phyloP scores from a whole-genome alignment of 2,113 vertebrate species.

The Glareola pratincola region DNA sequence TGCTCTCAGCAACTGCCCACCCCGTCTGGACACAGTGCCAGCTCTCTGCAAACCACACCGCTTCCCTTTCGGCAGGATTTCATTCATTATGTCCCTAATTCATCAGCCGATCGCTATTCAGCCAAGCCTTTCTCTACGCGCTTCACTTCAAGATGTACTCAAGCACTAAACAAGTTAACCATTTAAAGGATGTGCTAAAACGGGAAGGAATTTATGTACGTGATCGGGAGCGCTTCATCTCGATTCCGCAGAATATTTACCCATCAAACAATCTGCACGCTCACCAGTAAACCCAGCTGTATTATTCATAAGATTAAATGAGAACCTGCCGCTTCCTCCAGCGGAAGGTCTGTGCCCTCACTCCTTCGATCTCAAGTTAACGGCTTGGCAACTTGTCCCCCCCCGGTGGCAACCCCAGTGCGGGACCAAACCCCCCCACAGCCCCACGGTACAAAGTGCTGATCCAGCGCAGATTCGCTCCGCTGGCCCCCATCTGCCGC shows the following conservation, averaged over 20 bases:
- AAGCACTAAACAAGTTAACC: background rate
- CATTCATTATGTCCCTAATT: background rate
- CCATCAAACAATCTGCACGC: background rate
- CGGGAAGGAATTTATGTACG: background rate
- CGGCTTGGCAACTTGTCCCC: background rate
- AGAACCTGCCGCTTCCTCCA: background rate
- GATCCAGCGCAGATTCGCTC: background rate
- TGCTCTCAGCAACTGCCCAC: background rate
- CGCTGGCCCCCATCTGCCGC: background rate
- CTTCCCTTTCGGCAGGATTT: background rate
- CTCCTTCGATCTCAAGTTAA: background rate
- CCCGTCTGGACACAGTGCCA: background rate
- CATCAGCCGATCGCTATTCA: background rate
- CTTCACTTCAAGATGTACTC: background rate
- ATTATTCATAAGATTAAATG: background rate
- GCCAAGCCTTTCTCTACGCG: background rate
- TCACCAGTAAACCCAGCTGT: background rate
- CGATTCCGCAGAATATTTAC: background rate
- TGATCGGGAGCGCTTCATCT: background rate
- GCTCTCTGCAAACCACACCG: background rate
- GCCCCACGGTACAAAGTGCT: background rate
- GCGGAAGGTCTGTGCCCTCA: background rate
- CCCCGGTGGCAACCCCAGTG: rapidly evolving
- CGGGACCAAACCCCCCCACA: background rate
- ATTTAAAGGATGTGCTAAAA: background rate